Evolutionary conservation across 2,888 invertebrate species (phyloP).

Genomic region (Norana najaformis): DNA sequence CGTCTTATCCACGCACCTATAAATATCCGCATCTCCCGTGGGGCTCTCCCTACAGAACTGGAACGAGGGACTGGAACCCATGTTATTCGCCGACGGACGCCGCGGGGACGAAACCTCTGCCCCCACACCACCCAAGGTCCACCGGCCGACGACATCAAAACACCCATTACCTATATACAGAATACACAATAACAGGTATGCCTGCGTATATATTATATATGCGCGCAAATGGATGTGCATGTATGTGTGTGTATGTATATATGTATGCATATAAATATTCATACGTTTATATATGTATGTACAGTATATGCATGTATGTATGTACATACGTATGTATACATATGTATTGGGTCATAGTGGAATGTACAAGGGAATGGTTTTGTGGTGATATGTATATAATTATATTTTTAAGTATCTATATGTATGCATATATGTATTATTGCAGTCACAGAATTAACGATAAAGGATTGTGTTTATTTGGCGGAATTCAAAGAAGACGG

Average conservation of each 20-base stretch:
- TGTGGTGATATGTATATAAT: neutral
- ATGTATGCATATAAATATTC: neutral
- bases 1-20: slow-evolving; percentile 6
- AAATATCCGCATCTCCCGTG: neutral
- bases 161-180: neutral
- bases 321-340: too few species aligned
- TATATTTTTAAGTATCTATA: neutral
- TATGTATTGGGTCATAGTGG: neutral
- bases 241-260: neutral
- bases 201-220: too few species aligned
- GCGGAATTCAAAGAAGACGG: neutral
- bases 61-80: too few species aligned
- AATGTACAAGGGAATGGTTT: neutral
- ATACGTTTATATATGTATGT: neutral
- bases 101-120: neutral
- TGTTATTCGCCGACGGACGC: slow-evolving; percentile 6
- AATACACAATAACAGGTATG: too few species aligned
- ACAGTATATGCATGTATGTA: neutral
- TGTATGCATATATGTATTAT: neutral
- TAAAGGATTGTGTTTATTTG: neutral
- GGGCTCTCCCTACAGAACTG: neutral
- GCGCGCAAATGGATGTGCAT: neutral
- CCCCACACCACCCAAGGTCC: neutral
- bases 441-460: neutral
- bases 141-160: neutral